phyloP scores from a whole-genome alignment of 2,113 vertebrate species.

The Tachysurus vachellii region DNA sequence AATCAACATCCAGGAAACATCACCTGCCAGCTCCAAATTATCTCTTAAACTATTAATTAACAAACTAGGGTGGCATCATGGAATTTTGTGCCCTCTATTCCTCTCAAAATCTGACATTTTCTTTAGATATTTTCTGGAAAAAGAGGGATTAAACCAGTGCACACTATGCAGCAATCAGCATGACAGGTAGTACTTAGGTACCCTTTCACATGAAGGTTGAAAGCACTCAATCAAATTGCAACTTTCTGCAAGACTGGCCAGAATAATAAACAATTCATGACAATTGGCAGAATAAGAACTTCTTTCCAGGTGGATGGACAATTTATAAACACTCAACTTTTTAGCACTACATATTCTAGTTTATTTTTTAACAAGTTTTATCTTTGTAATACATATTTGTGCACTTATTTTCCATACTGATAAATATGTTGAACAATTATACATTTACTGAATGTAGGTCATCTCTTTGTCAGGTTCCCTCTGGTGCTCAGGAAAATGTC shows the following conservation, averaged over 20 bases:
- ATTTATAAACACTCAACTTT: background rate
- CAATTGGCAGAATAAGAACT: constrained; percentile 27
- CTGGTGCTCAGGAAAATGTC: too few species aligned
- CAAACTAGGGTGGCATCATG: background rate
- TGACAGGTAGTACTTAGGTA: constrained; percentile 46
- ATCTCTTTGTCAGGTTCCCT: too few species aligned
- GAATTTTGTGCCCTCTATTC: background rate
- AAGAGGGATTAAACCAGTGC: constrained; percentile 21
- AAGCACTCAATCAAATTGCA: constrained; percentile 50
- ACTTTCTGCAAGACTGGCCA: constrained; percentile 48
- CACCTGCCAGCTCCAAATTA: background rate
- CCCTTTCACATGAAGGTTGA: constrained; percentile 15
- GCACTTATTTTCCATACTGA: background rate
- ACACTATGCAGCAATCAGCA: constrained; percentile 43
- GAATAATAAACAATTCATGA: constrained; percentile 44
- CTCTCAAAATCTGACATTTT: constrained; percentile 6
- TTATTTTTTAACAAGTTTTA: background rate
- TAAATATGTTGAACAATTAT: background rate
- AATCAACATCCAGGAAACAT: background rate
- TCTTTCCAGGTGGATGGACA: background rate
- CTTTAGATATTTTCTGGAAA: constrained; percentile 27
- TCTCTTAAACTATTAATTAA: background rate
- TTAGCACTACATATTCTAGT: background rate
- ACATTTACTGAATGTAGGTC: background rate
- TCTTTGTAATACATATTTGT: background rate